These are phyloP conservation scores for Labeo rohita DNA, from an alignment of 2,113 vertebrate genomes.

Conservation along the genomic window DNA sequence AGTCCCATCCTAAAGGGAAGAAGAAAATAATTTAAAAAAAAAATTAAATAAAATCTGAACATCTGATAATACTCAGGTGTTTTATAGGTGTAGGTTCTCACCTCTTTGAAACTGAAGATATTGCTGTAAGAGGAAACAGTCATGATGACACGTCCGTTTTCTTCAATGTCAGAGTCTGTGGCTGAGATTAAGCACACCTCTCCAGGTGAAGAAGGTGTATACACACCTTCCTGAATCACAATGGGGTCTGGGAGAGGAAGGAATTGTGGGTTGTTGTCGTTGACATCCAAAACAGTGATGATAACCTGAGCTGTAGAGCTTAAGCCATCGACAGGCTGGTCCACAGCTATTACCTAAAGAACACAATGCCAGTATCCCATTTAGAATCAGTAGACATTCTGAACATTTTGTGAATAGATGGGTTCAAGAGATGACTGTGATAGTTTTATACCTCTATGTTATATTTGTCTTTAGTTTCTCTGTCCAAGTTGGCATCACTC, in stretches of 20 bases:
- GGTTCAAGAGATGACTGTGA: background rate
- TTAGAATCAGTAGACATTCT: background rate
- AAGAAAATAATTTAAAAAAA: background rate
- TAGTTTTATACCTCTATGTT: slow-evolving; percentile 70
- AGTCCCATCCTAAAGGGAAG: slow-evolving; percentile 73
- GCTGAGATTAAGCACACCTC: slow-evolving; percentile 61
- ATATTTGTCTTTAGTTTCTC: slow-evolving; percentile 74
- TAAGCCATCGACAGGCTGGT: slow-evolving; percentile 65
- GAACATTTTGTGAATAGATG: background rate
- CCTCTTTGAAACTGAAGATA: slow-evolving; percentile 71
- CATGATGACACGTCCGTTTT: slow-evolving; percentile 71
- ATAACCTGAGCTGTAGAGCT: slow-evolving; percentile 73
- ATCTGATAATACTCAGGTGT: background rate
- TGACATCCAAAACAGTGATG: slow-evolving; percentile 78
- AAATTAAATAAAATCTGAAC: background rate
- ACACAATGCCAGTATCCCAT: background rate
- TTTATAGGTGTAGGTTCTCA: slow-evolving; percentile 51
- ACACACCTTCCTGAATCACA: slow-evolving; percentile 66
- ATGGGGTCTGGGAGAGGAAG: slow-evolving; percentile 65
- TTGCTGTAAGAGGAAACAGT: slow-evolving; percentile 63
- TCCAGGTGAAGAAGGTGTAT: slow-evolving; percentile 40
- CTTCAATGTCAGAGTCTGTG: slow-evolving; percentile 72
- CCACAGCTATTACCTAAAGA: slow-evolving; percentile 77
- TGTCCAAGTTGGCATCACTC: slow-evolving; percentile 73
- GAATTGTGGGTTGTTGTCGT: slow-evolving; percentile 83